Base-by-base conservation (phyloP, 1,140 invertebrate species). In the Acyrthosiphon pisum region DNA sequence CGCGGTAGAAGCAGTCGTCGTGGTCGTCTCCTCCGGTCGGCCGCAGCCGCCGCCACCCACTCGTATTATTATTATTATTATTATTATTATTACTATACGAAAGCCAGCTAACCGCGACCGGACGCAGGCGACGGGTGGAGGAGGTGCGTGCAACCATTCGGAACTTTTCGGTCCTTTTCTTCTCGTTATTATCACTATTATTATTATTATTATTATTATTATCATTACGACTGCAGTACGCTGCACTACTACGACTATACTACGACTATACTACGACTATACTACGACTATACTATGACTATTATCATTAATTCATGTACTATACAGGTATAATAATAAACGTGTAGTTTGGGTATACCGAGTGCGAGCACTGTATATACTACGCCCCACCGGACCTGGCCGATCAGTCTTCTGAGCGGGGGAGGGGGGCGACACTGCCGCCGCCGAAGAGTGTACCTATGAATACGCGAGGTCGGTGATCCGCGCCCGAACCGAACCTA, bases 181-280 rank as follows among this genome's bases (percentile, higher is more conserved):
- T 83, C 81, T 83, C 81, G 81, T 83, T 83, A 83, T 83, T 83
- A 83, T 83, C 37, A 83, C 37, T 83, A 83, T 41, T 83, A 83
- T 83, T 37, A 76, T n/a, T 76, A 60, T 35, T 76, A 76, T 76
- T 76, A 68, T 68, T n/a, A 76, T 76, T 76, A 76, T 68, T 37
- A 37, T 37, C 81, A 83, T 41, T 83, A 83, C 35, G 81, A 23
- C 81, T 35, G 81, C 22, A 23, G 81, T 41, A 9, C 81, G 81
- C 37, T 83, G 81, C 22, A 83, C 81, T 14, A 11, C 7, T 76
- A n/a, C 23, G 8, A 20, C 18, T 37, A n/a, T 20, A n/a, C n/a
- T 22, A 37, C 76, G 60, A 68, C 53, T 8, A 26, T 26, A 30
- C 26, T 60, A 30, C 26, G 60, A 68, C 60, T 37, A n/a, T 20